Conservation (phyloP, 2,113 vertebrate genomes). For the Tiliqua scincoides region DNA sequence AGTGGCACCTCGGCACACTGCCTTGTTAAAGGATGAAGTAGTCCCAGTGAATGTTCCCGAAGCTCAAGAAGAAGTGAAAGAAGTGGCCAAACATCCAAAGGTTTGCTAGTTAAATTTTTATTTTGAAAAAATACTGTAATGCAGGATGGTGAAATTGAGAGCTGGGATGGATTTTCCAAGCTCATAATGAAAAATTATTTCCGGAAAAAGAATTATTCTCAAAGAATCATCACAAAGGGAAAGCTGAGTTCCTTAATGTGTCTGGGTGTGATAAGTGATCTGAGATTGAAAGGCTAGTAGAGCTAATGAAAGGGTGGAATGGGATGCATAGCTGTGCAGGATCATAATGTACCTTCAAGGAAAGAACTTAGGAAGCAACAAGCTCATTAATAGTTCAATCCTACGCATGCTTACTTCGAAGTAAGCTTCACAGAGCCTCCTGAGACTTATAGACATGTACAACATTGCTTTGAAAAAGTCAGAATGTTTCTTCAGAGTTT, state of each 20-base stretch:
- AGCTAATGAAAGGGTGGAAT: neutral
- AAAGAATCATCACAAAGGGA: neutral
- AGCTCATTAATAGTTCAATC: too few species aligned
- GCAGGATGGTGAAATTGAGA: neutral
- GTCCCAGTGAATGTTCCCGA: constrained; percentile 86
- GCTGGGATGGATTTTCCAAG: neutral
- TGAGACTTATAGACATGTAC: too few species aligned
- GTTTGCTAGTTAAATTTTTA: constrained; percentile 68
- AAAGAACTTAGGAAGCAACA: neutral
- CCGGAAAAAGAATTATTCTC: neutral
- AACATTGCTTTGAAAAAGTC: too few species aligned
- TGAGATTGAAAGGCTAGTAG: neutral
- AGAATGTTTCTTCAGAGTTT: neutral
- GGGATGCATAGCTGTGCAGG: too few species aligned
- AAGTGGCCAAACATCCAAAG: constrained; percentile 96
- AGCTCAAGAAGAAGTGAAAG: constrained; percentile 88
- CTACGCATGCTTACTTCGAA: too few species aligned
- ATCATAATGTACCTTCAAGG: neutral
- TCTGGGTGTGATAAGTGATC: neutral
- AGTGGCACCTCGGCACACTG: constrained; percentile 90
- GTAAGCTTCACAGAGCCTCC: too few species aligned
- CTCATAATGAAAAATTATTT: neutral
- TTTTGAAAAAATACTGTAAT: neutral
- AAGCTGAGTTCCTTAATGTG: neutral
- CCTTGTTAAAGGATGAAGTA: constrained; percentile 86